Evolutionary conservation across 2,797 vertebrate genomes (phyloP).

Genomic region (Protosalanx chinensis): DNA sequence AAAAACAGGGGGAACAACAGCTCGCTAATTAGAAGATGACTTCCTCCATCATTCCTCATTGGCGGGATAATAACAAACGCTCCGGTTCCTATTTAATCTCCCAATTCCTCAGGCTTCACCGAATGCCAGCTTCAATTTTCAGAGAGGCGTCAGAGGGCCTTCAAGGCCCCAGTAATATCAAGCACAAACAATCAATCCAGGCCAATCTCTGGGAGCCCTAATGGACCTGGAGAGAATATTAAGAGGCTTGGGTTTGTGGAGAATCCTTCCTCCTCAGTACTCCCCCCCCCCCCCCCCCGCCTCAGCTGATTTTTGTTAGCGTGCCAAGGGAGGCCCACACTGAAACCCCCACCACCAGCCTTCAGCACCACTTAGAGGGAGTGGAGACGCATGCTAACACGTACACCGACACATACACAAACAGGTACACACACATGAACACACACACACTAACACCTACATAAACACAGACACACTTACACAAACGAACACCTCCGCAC

Average conservation of each 20-base stretch:
- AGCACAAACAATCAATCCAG: conserved; percentile 78
- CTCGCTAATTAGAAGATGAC: conserved; percentile 60
- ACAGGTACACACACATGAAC: conserved; percentile 34
- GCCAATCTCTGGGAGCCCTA: conserved; percentile 71
- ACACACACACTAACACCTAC: conserved; percentile 9
- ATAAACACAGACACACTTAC: conserved; percentile 1
- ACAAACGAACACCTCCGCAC: conserved; percentile 20
- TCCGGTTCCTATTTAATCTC: conserved; percentile 67
- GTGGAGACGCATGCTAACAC: conserved; percentile 48
- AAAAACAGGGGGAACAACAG: conserved; percentile 49
- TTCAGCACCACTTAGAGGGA: conserved; percentile 63
- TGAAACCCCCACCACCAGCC: conserved; percentile 68
- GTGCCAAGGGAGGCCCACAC: conserved; percentile 73
- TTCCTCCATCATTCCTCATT: conserved; percentile 53
- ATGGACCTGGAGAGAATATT: conserved; percentile 79
- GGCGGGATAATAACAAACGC: conserved; percentile 42
- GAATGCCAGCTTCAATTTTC: conserved; percentile 70
- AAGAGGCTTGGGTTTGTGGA: conserved; percentile 72
- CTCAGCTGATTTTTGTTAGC: conserved; percentile 73
- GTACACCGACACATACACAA: not conserved
- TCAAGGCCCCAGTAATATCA: conserved; percentile 73
- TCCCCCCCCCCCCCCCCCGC: conserved; percentile 40
- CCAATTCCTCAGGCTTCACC: conserved; percentile 63
- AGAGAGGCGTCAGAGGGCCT: conserved; percentile 55
- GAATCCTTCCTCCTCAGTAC: conserved; percentile 67